Evolutionary conservation across 1,140 invertebrate genomes (phyloP).

Genomic region (Drosophila kohkoa): DNA sequence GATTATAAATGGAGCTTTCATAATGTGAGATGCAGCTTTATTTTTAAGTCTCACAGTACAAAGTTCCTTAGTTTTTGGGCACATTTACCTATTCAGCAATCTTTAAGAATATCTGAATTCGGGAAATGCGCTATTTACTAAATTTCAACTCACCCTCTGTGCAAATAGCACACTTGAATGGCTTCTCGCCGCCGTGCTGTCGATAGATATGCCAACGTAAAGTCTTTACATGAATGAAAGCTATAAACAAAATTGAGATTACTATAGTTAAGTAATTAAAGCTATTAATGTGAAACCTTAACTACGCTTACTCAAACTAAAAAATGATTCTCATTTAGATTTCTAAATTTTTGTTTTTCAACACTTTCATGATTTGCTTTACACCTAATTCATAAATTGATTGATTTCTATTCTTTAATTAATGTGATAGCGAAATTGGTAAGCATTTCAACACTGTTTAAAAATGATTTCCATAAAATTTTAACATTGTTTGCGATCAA

Average conservation of each 20-base stretch:
- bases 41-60: constrained; percentile 15
- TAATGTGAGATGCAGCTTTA: constrained; percentile 1
- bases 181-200: constrained; percentile 79
- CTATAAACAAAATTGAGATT: constrained; percentile 30
- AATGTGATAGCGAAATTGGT: too few species aligned
- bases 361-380: too few species aligned
- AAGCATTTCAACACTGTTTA: too few species aligned
- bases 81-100: constrained; percentile 11
- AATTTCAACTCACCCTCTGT: constrained; percentile 71
- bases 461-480: too few species aligned
- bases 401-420: too few species aligned
- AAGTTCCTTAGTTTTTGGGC: background rate
- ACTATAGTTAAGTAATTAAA: background rate
- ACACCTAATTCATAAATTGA: too few species aligned
- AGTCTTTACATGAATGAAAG: constrained; percentile 78
- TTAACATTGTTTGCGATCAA: too few species aligned
- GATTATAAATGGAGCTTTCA: background rate
- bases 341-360: too few species aligned
- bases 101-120: constrained; percentile 7
- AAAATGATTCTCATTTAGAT: too few species aligned
- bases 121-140: constrained; percentile 11
- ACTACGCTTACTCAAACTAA: too few species aligned
- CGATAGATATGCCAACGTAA: constrained; percentile 79
- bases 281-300: background rate
- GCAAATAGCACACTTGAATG: constrained; percentile 75